Conservation (phyloP, 2,888 invertebrate genomes). For the Chymomyza procnemis region DNA sequence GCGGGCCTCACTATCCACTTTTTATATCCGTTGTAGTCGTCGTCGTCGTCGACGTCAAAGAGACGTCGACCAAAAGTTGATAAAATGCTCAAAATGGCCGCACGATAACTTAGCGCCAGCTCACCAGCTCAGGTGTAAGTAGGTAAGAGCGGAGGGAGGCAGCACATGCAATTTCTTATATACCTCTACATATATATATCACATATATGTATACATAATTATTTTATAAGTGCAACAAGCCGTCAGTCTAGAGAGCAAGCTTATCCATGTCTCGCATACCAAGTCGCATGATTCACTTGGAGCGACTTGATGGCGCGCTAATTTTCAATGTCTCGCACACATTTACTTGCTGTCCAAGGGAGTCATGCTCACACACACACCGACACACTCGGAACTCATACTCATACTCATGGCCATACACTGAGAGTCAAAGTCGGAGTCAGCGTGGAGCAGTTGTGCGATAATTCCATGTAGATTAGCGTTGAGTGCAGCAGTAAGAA, state of each 20-base stretch:
- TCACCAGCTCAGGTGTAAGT: slow-evolving; percentile 30
- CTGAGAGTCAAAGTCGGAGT: slow-evolving; percentile 3
- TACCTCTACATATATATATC: not conserved
- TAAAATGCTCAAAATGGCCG: slow-evolving; percentile 51
- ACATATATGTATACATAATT: slow-evolving; percentile 53
- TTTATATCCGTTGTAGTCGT: slow-evolving; percentile 12
- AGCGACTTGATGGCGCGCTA: slow-evolving; percentile 49
- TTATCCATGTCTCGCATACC: slow-evolving; percentile 62
- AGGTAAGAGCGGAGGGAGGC: not conserved
- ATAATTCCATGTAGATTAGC: slow-evolving; percentile 69
- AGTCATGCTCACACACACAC: slow-evolving; percentile 19
- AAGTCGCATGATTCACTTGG: slow-evolving; percentile 65
- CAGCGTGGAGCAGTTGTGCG: slow-evolving; percentile 28
- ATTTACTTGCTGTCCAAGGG: not conserved
- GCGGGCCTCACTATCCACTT: slow-evolving; percentile 33
- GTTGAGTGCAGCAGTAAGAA: slow-evolving; percentile 68
- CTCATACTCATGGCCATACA: slow-evolving; percentile 7
- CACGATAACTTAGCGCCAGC: slow-evolving; percentile 62
- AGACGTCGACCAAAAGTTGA: slow-evolving; percentile 29
- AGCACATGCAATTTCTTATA: not conserved
- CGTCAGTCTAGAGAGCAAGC: slow-evolving; percentile 34
- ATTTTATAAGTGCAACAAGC: slow-evolving; percentile 69
- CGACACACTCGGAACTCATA: slow-evolving; percentile 4
- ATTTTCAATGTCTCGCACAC: slow-evolving; percentile 53
- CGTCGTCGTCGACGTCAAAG: slow-evolving; percentile 7